Evolutionary conservation across 2,797 vertebrate genomes (phyloP), one percentile per base, ranked within the genome.

Genomic region (Acipenser transmontanus): DNA sequence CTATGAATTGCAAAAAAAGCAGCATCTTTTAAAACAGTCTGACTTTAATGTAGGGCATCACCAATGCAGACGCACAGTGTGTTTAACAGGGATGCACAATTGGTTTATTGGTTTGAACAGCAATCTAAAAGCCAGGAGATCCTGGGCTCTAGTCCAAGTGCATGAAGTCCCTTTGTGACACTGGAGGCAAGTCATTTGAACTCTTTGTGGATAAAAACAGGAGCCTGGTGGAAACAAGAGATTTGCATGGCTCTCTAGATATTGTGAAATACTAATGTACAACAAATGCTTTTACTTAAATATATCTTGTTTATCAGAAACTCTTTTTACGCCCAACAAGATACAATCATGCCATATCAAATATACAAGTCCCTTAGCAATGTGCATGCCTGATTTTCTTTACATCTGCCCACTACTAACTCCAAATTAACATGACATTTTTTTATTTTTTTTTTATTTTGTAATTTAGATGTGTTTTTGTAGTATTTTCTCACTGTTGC

Each of bases 1-100:
- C 50, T 61, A 13, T 65, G 59, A 14, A 13, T 12, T 59, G 61
- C 57, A 51, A 66, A 50, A 17, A 47, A 56, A 17, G n/a, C 47
- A 52, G 47, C 10, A 49, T 62, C 61, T 34, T 63, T 59, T 57
- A 69, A 63, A 48, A 8, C 11, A 13, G 7, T 59, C 48, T 66
- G 54, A 61, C 64, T 48, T 66, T 54, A 50, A 63, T 62, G 66
- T 51, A 66, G 69, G 59, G 51, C 61, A 63, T 8, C 6, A 47
- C 49, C 2, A 49, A n/a, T 59, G 64, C 34, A 34, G 34, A 4
- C 34, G 4, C 34, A 34, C 34, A 34, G 34, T 34, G 34, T 34
- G 34, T 34, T 34, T 34, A 34, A 34, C 34, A 13, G 13, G 47
- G n/a, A 11, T 47, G 10, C 56, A 50, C 34, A 13, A 8, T 8